Percentiles rank a stretch among this genome's conserved stretches.
These are phyloP conservation scores for Calidris pugnax DNA, from an alignment of 2,113 vertebrate genomes.

Conservation along the genomic window DNA sequence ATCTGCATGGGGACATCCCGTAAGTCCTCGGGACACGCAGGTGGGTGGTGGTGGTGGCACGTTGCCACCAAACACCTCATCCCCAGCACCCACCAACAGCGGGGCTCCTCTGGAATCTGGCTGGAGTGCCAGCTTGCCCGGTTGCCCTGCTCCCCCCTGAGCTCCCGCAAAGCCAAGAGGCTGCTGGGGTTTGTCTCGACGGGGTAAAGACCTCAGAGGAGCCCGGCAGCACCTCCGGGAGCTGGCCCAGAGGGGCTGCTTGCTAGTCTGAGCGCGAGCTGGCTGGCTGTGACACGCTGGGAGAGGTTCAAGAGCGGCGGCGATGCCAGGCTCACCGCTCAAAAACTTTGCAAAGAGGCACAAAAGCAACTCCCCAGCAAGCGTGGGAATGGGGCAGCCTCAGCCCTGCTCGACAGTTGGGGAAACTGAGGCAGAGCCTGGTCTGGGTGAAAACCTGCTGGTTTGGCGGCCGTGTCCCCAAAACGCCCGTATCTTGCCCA, in stretches of 20 bases:
- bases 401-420: rapidly evolving
- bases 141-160: rapidly evolving
- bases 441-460: background rate
- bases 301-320: background rate
- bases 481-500: rapidly evolving
- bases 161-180: background rate
- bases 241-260: background rate
- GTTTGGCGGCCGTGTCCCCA: background rate
- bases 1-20: background rate
- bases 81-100: background rate
- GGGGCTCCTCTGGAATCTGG: background rate
- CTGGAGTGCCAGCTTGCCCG: background rate
- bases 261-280: background rate
- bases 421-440: background rate
- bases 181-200: background rate
- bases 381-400: background rate
- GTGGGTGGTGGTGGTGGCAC: rapidly evolving
- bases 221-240: background rate
- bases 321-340: background rate
- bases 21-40: background rate
- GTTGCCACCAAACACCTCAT: rapidly evolving
- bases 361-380: background rate
- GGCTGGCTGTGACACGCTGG: background rate
- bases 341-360: background rate
- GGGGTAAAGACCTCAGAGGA: background rate